Base-by-base conservation (phyloP, 1,140 invertebrate species). In the Drosophila serrata region DNA sequence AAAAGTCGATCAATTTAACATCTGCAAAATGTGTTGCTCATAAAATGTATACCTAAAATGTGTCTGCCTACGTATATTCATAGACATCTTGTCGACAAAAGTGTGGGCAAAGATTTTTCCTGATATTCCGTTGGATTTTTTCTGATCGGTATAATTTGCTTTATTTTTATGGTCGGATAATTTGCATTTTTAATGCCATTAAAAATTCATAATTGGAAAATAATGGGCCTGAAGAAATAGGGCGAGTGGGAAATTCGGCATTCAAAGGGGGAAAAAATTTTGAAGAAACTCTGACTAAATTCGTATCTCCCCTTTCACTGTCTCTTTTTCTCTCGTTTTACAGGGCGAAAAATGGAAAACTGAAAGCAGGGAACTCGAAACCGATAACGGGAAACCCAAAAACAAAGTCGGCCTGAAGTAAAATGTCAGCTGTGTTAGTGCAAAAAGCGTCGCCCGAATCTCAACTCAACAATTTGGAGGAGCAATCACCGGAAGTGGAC, bases 181-280 rank as follows among this genome's bases (percentile, higher is more conserved):
- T 82, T 87, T 82, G 62, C 70, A 87, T 82, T 84, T 67, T 65
- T 55, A 79, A 84, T 68, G 76, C 72, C 60, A 78, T 88, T 88
- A 81, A 88, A 80, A 90, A 81, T 78, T 68, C 72, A 61, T 90
- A 81, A 88, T 81, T 81, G 81, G 55, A 78, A 72, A 70, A 80
- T 88, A 77, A 87, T 88, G 84, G 67, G 65, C 46, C 69, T 27
- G 11, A 39, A 40, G 11, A 39, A 40, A 43, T 27, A 58, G 53
- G 43, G 15, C 35, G 27, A 29, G 58, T 55, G 39, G 33, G 39
- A 62, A 53, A 75, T 43, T 55, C 51, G 51, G 15, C 17, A 19
- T 15, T 19, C 17, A 29, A 65, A 35, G 12, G 33, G 37, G 43
- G 15, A 37, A n/a, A 67, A 63, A 75, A 55, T 40, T 61, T 67